phyloP scores from a whole-genome alignment of 2,113 vertebrate genomes.

The Nothocercus julius region DNA sequence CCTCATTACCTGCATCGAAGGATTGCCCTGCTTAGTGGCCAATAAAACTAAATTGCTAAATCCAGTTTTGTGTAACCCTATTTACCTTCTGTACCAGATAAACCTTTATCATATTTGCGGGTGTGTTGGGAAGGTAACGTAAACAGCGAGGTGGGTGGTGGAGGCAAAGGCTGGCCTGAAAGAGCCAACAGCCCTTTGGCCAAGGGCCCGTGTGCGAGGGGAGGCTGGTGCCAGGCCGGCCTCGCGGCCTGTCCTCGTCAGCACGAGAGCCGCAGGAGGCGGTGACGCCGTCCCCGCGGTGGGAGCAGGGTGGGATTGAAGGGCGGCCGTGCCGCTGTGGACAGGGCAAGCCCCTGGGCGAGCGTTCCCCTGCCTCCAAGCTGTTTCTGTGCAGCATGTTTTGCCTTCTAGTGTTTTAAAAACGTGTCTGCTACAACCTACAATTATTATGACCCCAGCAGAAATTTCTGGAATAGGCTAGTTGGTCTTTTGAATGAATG shows the following conservation, averaged over 20 bases:
- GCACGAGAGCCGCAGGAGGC: too few species aligned
- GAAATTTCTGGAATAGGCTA: neutral
- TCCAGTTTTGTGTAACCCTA: constrained; percentile 67
- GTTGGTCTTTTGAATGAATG: neutral
- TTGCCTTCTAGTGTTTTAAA: neutral
- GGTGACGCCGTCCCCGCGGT: too few species aligned
- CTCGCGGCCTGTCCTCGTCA: too few species aligned
- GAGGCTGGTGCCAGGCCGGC: constrained; percentile 27
- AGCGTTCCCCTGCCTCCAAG: neutral
- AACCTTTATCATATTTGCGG: constrained; percentile 70
- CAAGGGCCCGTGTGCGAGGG: constrained; percentile 34
- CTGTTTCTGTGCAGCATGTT: neutral
- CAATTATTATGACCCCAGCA: neutral
- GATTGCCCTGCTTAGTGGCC: constrained; percentile 59
- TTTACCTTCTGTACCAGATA: constrained; percentile 65
- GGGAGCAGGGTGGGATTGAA: too few species aligned
- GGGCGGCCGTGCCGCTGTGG: too few species aligned
- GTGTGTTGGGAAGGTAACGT: constrained; percentile 68
- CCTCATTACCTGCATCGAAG: constrained; percentile 67
- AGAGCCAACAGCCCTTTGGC: constrained; percentile 36
- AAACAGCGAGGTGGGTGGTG: constrained; percentile 62
- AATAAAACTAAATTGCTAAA: constrained; percentile 69
- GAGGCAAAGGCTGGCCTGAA: constrained; percentile 52
- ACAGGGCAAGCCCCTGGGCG: neutral
- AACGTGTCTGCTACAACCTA: neutral